phyloP scores from a whole-genome alignment of 2,113 vertebrate genomes.

The Pantherophis guttatus region DNA sequence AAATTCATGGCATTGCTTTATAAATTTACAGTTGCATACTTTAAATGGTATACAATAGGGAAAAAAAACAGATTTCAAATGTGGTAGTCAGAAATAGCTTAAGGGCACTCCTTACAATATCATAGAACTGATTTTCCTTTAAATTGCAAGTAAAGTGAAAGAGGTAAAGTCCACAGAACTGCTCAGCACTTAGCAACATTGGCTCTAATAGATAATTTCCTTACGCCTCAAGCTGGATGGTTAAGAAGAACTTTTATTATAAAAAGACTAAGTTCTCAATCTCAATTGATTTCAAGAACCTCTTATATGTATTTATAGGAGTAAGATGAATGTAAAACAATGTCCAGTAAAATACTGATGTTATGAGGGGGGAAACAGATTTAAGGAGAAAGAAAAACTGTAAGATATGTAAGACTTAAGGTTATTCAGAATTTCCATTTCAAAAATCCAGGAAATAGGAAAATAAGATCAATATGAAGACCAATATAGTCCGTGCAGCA shows the following conservation, averaged over 20 bases:
- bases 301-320: not conserved
- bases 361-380: not conserved
- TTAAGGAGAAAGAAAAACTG: not conserved
- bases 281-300: not conserved
- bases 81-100: not conserved
- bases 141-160: not conserved
- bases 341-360: not conserved
- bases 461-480: not conserved
- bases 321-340: not conserved
- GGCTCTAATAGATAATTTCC: not conserved
- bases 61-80: not conserved
- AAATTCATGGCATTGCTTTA: not conserved
- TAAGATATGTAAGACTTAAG: not conserved
- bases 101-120: not conserved
- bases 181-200: not conserved
- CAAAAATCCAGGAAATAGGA: not conserved
- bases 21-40: not conserved
- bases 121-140: not conserved
- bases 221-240: not conserved
- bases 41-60: not conserved
- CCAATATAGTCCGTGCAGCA: not conserved
- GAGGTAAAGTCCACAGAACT: not conserved
- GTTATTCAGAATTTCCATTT: not conserved
- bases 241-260: not conserved
- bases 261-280: not conserved